phyloP scores from a whole-genome alignment of 2,888 invertebrate genomes.

The Monochamus alternatus region DNA sequence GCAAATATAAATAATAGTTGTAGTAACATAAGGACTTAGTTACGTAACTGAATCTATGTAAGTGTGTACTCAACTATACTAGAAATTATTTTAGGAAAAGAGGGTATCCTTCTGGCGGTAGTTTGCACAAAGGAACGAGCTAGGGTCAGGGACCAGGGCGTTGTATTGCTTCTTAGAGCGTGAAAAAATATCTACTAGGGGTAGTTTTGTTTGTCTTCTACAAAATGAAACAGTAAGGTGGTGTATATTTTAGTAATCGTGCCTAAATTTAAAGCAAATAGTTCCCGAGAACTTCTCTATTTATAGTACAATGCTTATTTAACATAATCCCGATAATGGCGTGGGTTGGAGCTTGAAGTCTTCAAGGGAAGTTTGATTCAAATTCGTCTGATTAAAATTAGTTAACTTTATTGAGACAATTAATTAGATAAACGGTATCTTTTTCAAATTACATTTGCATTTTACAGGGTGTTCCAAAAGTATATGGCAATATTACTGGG shows the following conservation, averaged over 20 bases:
- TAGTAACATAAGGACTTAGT: not conserved
- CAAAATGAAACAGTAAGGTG: constrained; percentile 13
- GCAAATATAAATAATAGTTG: not conserved
- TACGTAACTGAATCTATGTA: not conserved
- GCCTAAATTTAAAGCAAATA: constrained; percentile 51
- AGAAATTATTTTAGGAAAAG: constrained; percentile 25
- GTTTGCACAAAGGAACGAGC: constrained; percentile 1
- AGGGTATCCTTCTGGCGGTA: constrained; percentile 4
- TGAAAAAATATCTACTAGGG: constrained; percentile 28
- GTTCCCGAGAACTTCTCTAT: constrained; percentile 25
- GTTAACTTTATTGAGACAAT: too few species aligned
- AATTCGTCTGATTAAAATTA: not conserved
- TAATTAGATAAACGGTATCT: too few species aligned
- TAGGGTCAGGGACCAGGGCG: constrained; percentile 12
- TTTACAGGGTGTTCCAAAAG: too few species aligned
- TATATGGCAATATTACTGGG: too few species aligned
- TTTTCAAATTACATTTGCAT: too few species aligned
- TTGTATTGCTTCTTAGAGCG: constrained; percentile 30
- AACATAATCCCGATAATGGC: not conserved
- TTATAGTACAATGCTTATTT: constrained; percentile 12
- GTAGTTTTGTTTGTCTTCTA: constrained; percentile 19
- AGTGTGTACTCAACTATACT: constrained; percentile 13
- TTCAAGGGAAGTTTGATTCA: too few species aligned
- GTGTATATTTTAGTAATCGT: constrained; percentile 47
- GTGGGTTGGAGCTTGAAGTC: not conserved